Conservation (phyloP, 2,797 vertebrate genomes). For the Notolepis coatsorum region DNA sequence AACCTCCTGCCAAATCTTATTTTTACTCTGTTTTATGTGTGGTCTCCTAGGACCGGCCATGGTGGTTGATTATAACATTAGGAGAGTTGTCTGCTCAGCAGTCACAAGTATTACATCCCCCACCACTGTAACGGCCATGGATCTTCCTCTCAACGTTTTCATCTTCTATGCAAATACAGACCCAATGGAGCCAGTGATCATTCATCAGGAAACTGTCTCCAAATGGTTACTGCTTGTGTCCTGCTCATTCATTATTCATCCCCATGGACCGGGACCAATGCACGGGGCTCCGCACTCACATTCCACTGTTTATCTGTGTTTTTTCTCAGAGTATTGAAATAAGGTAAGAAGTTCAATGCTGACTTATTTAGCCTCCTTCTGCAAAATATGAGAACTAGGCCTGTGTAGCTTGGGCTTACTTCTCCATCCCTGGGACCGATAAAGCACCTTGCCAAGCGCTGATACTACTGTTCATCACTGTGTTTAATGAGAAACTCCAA, state of each 20-base stretch:
- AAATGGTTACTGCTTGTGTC: conserved; percentile 79
- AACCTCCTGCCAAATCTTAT: conserved; percentile 31
- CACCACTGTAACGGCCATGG: conserved; percentile 66
- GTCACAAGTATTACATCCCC: conserved; percentile 67
- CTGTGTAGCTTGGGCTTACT: conserved; percentile 42
- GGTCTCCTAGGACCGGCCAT: conserved; percentile 62
- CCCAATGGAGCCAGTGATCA: conserved; percentile 80
- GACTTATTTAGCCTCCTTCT: conserved; percentile 38
- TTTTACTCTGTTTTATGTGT: conserved; percentile 55
- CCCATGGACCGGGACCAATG: conserved; percentile 61
- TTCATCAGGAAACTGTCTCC: conserved; percentile 82
- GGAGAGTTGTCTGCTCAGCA: conserved; percentile 71
- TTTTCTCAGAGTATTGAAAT: conserved; percentile 39
- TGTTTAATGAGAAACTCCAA: conserved; percentile 67
- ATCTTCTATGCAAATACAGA: conserved; percentile 85
- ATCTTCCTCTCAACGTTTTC: conserved; percentile 79
- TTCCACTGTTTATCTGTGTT: conserved; percentile 60
- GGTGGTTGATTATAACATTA: conserved; percentile 76
- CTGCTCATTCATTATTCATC: conserved; percentile 84
- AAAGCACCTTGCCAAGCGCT: conserved; percentile 54
- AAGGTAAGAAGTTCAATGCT: conserved; percentile 46
- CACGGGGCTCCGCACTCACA: conserved; percentile 53
- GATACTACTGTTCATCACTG: conserved; percentile 67
- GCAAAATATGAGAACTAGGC: conserved; percentile 39
- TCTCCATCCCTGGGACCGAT: conserved; percentile 54